These are phyloP conservation scores for Butastur rufipennis DNA, from an alignment of 2,113 vertebrate species.

Conservation along the genomic window DNA sequence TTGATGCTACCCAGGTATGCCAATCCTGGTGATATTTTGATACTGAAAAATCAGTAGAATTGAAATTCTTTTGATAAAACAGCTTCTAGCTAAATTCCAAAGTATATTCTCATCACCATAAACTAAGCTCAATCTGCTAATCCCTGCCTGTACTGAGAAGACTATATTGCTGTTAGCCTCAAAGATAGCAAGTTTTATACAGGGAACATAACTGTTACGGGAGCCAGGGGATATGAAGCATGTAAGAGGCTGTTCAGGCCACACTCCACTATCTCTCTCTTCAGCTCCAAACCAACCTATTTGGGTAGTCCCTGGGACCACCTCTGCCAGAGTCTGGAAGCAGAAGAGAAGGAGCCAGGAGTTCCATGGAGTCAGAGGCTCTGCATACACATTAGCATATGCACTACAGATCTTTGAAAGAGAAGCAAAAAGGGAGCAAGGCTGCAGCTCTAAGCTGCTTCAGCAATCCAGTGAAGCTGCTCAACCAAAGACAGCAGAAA, in stretches of 20 bases:
- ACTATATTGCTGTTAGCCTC: background rate
- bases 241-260: background rate
- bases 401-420: background rate
- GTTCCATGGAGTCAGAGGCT: background rate
- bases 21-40: background rate
- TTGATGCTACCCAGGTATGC: background rate
- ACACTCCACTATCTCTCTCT: background rate
- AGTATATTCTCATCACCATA: background rate
- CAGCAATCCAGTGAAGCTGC: background rate
- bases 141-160: background rate
- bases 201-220: background rate
- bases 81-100: background rate
- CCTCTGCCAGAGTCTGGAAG: background rate
- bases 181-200: background rate
- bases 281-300: background rate
- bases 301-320: background rate
- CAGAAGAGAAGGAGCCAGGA: background rate
- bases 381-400: accelerated
- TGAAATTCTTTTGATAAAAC: background rate
- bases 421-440: background rate
- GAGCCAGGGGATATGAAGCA: background rate
- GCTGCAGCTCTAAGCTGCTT: background rate
- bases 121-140: background rate
- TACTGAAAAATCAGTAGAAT: background rate
- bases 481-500: background rate